Evolutionary conservation across 2,797 vertebrate species (phyloP).

Genomic region (Chiroxiphia lanceolata): DNA sequence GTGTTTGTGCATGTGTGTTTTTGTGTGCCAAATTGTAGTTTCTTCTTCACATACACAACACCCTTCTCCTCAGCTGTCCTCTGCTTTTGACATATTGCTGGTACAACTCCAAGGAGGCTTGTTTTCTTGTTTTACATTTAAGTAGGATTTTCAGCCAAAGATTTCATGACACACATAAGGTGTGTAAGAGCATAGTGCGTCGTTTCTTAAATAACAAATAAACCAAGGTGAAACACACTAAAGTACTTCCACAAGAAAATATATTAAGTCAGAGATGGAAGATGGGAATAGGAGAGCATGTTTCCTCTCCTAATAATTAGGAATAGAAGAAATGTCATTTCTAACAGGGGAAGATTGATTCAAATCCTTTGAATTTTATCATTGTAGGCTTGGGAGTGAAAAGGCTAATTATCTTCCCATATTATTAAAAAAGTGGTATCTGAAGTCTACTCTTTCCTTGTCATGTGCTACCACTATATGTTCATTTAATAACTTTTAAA

Average conservation of each 20-base stretch:
- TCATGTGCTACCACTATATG: not conserved
- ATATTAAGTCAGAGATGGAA: not conserved
- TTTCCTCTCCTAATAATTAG: not conserved
- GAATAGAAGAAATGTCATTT: not conserved
- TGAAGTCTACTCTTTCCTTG: not conserved
- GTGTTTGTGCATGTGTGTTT: not conserved
- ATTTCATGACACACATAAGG: not conserved
- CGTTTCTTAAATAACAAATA: not conserved
- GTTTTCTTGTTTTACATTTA: slow-evolving; percentile 10
- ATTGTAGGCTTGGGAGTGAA: not conserved
- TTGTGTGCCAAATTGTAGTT: not conserved
- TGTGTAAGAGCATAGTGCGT: not conserved
- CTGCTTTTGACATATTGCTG: slow-evolving; percentile 34
- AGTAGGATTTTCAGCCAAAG: not conserved
- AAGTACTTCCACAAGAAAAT: not conserved
- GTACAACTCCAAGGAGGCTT: not conserved
- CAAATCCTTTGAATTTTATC: not conserved
- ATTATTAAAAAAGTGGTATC: not conserved
- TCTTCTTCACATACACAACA: slow-evolving; percentile 39
- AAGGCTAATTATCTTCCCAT: not conserved
- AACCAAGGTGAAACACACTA: not conserved
- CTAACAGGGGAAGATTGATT: not conserved
- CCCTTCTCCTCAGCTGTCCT: slow-evolving; percentile 26
- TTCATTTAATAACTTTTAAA: not conserved
- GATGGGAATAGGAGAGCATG: not conserved